Base-by-base conservation (phyloP, 2,888 invertebrate species). In the Caenorhabditis sp. region DNA sequence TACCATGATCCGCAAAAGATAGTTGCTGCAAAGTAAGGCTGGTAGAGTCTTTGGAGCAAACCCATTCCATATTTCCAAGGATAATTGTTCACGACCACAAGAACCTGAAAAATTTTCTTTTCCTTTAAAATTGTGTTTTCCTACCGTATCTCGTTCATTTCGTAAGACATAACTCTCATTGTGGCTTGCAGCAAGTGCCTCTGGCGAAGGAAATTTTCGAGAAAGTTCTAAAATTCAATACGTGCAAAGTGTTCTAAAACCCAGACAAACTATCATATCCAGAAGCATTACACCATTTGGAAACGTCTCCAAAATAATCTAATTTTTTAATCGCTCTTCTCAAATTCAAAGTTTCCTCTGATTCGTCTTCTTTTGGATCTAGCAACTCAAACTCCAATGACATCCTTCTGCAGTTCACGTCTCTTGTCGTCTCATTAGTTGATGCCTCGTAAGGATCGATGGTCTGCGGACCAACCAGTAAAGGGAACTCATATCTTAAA, bases 1-100 rank as follows among this genome's bases (percentile, higher is more conserved):
- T 78, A 55, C 50, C 53, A 82, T 1, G 78, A 50, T 5, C 82
- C 82, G 50, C 82, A 82, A 44, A 72, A 82, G 28, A 82, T 40
- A 15, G 70, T 67, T 8, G 55, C 47, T 11, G 72, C 82, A 26
- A 82, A 82, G 18, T 79, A 82, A 13, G 72, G 72, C 60, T 79
- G 32, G 50, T 82, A 82, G 9, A 82, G 20, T 35, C 74, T 61
- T 44, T 78, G 79, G 8, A 79, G 35, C 2, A 74, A 13, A n/a
- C 79, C 79, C 5, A 69, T 64, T 20, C 32, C 56, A 8, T 44
- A 62, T 24, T 50, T 68, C 79, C 72, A 76, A 3, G 70, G 61
- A n/a, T 20, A 79, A n/a, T 82, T 79, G 50, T 69, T 74, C 18
- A 65, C 64, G 1, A 79, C 58, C 15, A 82, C 24, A 5, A 82